Conservation (phyloP, 1,140 invertebrate genomes). For the Drosophila bifasciata region DNA sequence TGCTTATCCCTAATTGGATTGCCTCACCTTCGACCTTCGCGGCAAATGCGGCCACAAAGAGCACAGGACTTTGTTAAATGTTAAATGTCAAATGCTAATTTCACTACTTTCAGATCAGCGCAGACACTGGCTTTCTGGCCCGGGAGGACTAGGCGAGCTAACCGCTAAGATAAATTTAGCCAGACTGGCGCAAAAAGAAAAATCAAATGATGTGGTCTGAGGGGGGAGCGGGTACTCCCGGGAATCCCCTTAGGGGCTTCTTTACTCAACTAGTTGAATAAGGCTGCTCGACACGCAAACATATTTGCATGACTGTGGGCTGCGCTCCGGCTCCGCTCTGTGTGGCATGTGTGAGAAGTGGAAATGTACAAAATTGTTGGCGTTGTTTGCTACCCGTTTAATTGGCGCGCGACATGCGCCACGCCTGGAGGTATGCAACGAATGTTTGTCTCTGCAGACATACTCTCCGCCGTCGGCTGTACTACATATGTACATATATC, state of each 20-base stretch:
- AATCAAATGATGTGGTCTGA: slow-evolving; percentile 37
- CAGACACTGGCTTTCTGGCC: slow-evolving; percentile 46
- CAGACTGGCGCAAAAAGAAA: slow-evolving; percentile 44
- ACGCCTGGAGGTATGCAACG: slow-evolving; percentile 68
- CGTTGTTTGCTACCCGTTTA: slow-evolving; percentile 59
- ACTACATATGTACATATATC: too few species aligned
- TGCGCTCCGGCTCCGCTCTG: slow-evolving; percentile 15
- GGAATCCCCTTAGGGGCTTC: slow-evolving; percentile 10
- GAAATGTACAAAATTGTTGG: slow-evolving; percentile 73
- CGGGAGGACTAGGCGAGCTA: neutral
- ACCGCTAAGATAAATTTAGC: slow-evolving; percentile 36
- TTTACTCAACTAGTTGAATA: slow-evolving; percentile 68
- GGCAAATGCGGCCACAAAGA: slow-evolving; percentile 15
- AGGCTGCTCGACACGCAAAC: slow-evolving; percentile 56
- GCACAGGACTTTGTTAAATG: slow-evolving; percentile 38
- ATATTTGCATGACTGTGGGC: slow-evolving; percentile 18
- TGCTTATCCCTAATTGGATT: slow-evolving; percentile 75
- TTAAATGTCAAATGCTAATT: slow-evolving; percentile 75
- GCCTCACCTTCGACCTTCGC: slow-evolving; percentile 60
- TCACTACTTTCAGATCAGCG: slow-evolving; percentile 38
- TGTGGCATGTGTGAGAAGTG: slow-evolving; percentile 47
- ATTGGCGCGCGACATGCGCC: slow-evolving; percentile 71
- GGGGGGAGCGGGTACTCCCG: neutral
- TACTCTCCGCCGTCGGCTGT: neutral
- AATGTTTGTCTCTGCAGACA: slow-evolving; percentile 43